These are phyloP conservation scores for Hormiphora californensis DNA, from an alignment of 37 sponge, comb jelly and placozoan species.

Conservation along the genomic window DNA sequence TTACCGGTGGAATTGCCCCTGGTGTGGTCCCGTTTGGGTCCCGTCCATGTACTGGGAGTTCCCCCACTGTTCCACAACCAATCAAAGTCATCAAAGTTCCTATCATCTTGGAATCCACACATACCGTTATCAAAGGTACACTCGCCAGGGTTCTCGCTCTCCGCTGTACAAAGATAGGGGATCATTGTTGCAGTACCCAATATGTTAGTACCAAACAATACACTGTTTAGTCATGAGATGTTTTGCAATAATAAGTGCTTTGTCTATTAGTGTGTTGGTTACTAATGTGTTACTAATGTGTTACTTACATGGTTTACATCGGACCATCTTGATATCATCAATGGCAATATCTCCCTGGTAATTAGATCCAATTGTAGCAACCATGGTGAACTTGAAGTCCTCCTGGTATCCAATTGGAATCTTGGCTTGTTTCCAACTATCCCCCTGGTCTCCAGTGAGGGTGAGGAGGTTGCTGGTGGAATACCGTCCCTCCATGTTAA, in stretches of 20 bases:
- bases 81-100: constrained; percentile 51
- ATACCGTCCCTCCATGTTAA: background rate
- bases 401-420: background rate
- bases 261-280: too few species aligned
- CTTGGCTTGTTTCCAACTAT: constrained; percentile 54
- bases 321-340: constrained; percentile 55
- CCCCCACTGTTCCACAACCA: constrained; percentile 41
- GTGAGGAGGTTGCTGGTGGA: background rate
- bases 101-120: constrained; percentile 50
- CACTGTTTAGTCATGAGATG: too few species aligned
- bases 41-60: constrained; percentile 33
- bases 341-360: constrained; percentile 57
- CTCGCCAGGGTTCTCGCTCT: constrained; percentile 48
- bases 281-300: too few species aligned
- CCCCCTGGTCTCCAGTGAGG: constrained; percentile 56
- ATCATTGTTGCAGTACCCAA: too few species aligned
- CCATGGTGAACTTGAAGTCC: constrained; percentile 29
- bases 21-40: constrained; percentile 58
- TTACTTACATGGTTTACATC: constrained; percentile 54
- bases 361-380: constrained; percentile 6
- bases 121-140: constrained; percentile 47
- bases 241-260: too few species aligned
- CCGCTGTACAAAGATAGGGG: too few species aligned
- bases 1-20: constrained; percentile 52
- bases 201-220: too few species aligned